These are phyloP conservation scores for Chaetodon trifascialis DNA, from an alignment of 2,113 vertebrate species.

Conservation along the genomic window DNA sequence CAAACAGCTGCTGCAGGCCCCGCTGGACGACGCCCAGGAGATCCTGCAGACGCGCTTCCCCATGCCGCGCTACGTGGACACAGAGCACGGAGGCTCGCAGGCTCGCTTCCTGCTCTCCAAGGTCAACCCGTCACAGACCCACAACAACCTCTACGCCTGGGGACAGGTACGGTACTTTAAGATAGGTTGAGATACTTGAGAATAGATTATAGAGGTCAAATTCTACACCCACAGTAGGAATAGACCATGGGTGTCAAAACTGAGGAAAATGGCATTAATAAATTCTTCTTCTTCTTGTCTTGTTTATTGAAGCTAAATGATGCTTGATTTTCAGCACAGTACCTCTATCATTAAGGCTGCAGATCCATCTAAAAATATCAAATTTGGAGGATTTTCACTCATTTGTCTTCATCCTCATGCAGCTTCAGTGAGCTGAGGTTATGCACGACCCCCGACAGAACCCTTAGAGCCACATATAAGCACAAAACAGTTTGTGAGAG, in stretches of 20 bases:
- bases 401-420: background rate
- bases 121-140: constrained; percentile 98
- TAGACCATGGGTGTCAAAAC: too few species aligned
- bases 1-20: constrained; percentile 95
- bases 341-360: background rate
- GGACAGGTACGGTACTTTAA: constrained; percentile 89
- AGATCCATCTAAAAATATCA: background rate
- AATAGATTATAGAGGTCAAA: background rate
- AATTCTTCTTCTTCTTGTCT: background rate
- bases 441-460: background rate
- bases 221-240: background rate
- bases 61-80: constrained; percentile 96
- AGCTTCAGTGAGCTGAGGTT: background rate
- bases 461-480: background rate
- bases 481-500: background rate
- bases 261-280: background rate
- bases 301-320: background rate
- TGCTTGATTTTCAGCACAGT: background rate
- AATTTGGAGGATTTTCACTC: background rate
- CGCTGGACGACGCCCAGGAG: constrained; percentile 95
- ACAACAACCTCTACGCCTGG: constrained; percentile 97
- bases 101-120: constrained; percentile 97
- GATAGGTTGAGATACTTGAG: background rate
- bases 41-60: constrained; percentile 95
- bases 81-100: constrained; percentile 92